A percentile compares a stretch with the other conserved stretches of the same genome.
Conservation (phyloP, 2,888 invertebrate genomes). For the Pantelozetes paolii region DNA sequence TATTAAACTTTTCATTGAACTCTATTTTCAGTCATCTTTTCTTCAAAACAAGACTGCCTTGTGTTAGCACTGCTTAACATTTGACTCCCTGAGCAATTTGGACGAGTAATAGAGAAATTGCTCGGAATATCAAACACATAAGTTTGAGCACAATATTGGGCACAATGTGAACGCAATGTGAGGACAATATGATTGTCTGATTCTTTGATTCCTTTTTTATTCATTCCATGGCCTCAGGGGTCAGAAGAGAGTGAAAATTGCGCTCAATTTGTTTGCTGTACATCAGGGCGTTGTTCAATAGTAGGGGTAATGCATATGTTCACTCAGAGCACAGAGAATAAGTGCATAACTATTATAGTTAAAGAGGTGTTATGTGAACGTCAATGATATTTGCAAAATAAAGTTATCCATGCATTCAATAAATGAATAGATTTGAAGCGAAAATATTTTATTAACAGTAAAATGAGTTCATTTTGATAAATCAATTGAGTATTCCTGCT, state of each 20-base stretch:
- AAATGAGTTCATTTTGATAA: slow-evolving; percentile 18
- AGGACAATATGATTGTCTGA: slow-evolving; percentile 19
- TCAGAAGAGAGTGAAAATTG: slow-evolving; percentile 24
- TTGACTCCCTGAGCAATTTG: slow-evolving; percentile 26
- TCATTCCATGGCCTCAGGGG: slow-evolving; percentile 26
- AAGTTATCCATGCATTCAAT: too few relatives aligned
- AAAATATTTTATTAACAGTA: neutral
- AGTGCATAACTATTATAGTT: neutral
- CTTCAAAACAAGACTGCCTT: neutral
- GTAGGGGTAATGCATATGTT: neutral
- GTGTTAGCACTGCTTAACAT: neutral
- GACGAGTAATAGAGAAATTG: slow-evolving; percentile 18
- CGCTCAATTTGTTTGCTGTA: slow-evolving; percentile 32
- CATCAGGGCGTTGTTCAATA: slow-evolving; percentile 19
- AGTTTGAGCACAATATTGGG: too few relatives aligned
- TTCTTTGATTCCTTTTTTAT: slow-evolving; percentile 9
- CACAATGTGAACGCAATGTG: too few relatives aligned
- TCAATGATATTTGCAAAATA: too few relatives aligned
- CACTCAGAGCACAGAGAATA: neutral
- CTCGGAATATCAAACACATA: slow-evolving; percentile 15
- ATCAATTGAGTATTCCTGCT: neutral
- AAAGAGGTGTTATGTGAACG: too few relatives aligned
- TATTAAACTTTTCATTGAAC: neutral
- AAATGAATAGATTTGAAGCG: neutral
- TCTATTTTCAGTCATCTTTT: neutral